Evolutionary conservation across 2,113 vertebrate genomes (phyloP), one percentile per base, ranked within the genome.

Genomic region (Casuarius casuarius): DNA sequence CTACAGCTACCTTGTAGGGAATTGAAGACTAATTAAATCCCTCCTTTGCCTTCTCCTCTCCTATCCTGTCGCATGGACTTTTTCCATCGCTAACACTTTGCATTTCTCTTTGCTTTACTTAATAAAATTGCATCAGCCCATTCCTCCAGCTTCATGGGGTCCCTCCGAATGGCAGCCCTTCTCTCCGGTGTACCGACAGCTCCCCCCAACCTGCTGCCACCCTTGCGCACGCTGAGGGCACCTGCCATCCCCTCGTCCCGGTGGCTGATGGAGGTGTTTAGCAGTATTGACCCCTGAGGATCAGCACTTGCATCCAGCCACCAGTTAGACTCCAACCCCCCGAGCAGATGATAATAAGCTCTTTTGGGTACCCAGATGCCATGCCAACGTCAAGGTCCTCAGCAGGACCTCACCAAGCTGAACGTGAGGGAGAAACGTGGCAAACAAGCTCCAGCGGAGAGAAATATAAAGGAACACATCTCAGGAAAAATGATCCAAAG

Each of bases 401-500:
- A 72, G 65, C 67, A 72, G 31, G 8, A 35, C 23, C 6, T 46
- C 20, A 14, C 28, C 28, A 77, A 67, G 17, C 8, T 4, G n/a
- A n/a, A 1, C 0, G 12, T 35, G 48, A 46, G 25, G 31, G n/a
- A 9, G 18, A 28, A 42, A 54, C 8, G 23, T 22, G 28, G 18
- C 21, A 28, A 62, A 49, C 2, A n/a, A 46, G 63, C 22, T 49
- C 67, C 9, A 23, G 9, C 20, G 80, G 31, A 76, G 40, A 9
- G 15, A 40, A 10, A 0, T 19, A 40, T 5, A 35, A 40, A 23
- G 11, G 33, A 15, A 1, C 21, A 22, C 19, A 13, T 5, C 15
- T 48, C 33, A 21, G 5, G 23, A 8, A 51, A 84, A 46, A 23
- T 2, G 13, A 15, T 3, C 26, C 28, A 33, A 72, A 51, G 15